phyloP scores from a whole-genome alignment of 2,888 invertebrate species.

The Epinotia brunnichana region DNA sequence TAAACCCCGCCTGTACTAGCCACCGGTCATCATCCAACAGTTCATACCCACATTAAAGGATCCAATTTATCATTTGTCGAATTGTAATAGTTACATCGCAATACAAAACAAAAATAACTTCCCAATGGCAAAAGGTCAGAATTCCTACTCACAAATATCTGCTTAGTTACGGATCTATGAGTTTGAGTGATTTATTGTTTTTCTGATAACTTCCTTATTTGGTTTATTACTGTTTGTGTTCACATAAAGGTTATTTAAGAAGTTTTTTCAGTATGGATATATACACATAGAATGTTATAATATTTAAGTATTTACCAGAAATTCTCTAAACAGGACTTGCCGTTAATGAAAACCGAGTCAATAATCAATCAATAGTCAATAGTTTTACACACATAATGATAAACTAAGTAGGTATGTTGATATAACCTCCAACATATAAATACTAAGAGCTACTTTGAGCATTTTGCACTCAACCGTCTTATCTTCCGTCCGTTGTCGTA shows the following conservation, averaged over 20 bases:
- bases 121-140: conserved; percentile 51
- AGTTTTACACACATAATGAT: too few relatives aligned
- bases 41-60: conserved; percentile 53
- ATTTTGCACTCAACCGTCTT: too few relatives aligned
- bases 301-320: too few relatives aligned
- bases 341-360: too few relatives aligned
- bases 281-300: too few relatives aligned
- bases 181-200: conserved; percentile 38
- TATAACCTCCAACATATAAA: too few relatives aligned
- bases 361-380: too few relatives aligned
- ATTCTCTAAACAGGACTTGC: too few relatives aligned
- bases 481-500: too few relatives aligned
- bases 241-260: neutral
- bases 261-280: neutral
- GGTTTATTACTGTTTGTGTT: conserved; percentile 20
- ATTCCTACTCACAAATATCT: conserved; percentile 28
- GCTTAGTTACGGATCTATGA: conserved; percentile 38
- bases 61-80: conserved; percentile 61
- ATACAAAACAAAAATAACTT: conserved; percentile 50
- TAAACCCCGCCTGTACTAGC: conserved; percentile 48
- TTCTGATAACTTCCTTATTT: conserved; percentile 33
- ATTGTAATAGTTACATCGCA: conserved; percentile 58
- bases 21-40: conserved; percentile 50
- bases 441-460: too few relatives aligned
- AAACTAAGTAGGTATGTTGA: too few relatives aligned